phyloP scores from a whole-genome alignment of 2,888 invertebrate genomes.

The Neuroscelio doddi region DNA sequence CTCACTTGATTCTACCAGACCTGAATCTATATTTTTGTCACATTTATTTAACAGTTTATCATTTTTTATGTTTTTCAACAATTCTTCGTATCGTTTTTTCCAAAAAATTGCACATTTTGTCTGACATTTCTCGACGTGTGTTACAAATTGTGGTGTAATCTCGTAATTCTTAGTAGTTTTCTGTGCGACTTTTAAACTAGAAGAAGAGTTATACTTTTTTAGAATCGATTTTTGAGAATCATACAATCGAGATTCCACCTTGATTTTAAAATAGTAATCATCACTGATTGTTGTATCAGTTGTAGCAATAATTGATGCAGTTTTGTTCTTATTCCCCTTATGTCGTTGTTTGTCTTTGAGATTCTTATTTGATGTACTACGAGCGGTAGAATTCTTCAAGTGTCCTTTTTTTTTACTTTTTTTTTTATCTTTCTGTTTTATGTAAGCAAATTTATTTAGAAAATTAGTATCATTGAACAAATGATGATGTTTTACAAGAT shows the following conservation, averaged over 20 bases:
- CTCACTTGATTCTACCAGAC: constrained; percentile 41
- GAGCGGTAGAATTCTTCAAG: too few species aligned
- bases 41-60: not conserved
- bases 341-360: too few species aligned
- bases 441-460: too few species aligned
- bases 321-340: too few species aligned
- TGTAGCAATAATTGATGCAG: too few species aligned
- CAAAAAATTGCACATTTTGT: constrained; percentile 9
- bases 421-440: too few species aligned
- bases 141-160: not conserved
- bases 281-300: not conserved
- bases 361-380: too few species aligned
- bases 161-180: not conserved
- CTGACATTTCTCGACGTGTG: not conserved
- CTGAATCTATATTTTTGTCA: constrained; percentile 45
- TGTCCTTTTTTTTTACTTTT: too few species aligned
- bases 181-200: not conserved
- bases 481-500: too few species aligned
- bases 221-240: too few species aligned
- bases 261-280: not conserved
- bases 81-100: constrained; percentile 30
- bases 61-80: constrained; percentile 7
- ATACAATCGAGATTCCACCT: not conserved
- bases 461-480: too few species aligned
- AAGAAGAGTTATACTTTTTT: not conserved